Percentiles rank a stretch among this genome's conserved stretches.
phyloP scores from a whole-genome alignment of 2,888 invertebrate species.

The Octodonta nipae region DNA sequence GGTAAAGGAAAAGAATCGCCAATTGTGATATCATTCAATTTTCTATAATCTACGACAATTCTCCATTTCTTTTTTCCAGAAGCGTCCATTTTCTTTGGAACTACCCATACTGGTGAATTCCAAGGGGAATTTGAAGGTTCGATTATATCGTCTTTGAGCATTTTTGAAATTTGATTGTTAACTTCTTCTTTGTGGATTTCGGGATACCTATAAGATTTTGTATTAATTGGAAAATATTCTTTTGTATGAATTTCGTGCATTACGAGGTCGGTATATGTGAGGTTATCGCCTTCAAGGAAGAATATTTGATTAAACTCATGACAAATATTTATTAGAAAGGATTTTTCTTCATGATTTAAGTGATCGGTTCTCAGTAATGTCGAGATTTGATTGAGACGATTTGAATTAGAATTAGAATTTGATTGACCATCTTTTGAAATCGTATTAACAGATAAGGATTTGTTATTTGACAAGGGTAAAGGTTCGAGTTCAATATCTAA shows the following conservation, averaged over 20 bases:
- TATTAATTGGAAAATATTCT: conserved; percentile 9
- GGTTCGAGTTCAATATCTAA: too few relatives aligned
- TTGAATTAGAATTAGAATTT: too few relatives aligned
- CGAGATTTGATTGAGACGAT: conserved; percentile 4
- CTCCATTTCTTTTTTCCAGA: conserved; percentile 6
- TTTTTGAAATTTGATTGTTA: conserved; percentile 19
- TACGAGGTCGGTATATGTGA: conserved; percentile 16
- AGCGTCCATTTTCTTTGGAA: conserved; percentile 8
- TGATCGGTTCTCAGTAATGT: conserved; percentile 10
- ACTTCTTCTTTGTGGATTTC: conserved; percentile 23
- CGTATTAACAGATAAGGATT: too few relatives aligned
- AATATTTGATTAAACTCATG: conserved; percentile 19
- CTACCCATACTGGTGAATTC: conserved; percentile 17
- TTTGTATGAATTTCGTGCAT: conserved; percentile 18
- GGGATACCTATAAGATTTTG: conserved; percentile 21
- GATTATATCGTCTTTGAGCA: conserved; percentile 18
- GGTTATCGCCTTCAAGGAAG: conserved; percentile 15
- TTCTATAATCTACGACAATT: conserved; percentile 7
- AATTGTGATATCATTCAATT: conserved; percentile 7
- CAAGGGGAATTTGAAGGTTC: conserved; percentile 17
- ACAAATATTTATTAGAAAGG: conserved; percentile 16
- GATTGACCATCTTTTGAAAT: too few relatives aligned
- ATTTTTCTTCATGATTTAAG: conserved; percentile 20
- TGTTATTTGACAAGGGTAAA: too few relatives aligned
- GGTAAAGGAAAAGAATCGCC: conserved; percentile 7